Evolutionary conservation across 2,113 vertebrate genomes (phyloP).

Genomic region (Melanerpes aurifrons): DNA sequence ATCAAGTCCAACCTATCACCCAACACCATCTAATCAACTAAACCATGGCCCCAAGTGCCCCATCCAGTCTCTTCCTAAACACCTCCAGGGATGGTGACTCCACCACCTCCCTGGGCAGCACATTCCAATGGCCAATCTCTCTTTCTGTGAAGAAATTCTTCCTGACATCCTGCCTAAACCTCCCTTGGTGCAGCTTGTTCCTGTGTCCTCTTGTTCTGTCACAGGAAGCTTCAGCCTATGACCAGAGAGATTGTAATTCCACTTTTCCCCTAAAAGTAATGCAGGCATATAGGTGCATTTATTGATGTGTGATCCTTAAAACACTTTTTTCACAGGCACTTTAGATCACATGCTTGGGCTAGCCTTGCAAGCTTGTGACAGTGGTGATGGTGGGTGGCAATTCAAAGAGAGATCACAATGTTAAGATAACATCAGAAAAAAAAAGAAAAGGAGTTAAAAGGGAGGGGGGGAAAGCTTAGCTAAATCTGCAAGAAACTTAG

Average conservation of each 20-base stretch:
- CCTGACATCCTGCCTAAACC: no score
- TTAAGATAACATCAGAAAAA: not conserved
- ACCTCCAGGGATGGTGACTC: no score
- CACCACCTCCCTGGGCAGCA: no score
- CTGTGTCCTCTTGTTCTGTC: no score
- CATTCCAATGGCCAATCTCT: no score
- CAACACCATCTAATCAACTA: no score
- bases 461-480: not conserved
- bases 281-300: not conserved
- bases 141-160: no score
- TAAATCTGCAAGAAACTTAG: slow-evolving; percentile 56
- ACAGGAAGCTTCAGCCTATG: not conserved
- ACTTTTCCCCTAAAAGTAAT: not conserved
- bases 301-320: not conserved
- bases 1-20: no score
- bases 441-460: not conserved
- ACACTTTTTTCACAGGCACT: not conserved
- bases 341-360: not conserved
- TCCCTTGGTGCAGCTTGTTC: no score
- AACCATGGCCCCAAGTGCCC: no score
- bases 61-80: no score
- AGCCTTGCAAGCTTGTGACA: not conserved
- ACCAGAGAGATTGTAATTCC: not conserved
- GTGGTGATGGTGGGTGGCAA: not conserved
- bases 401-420: not conserved